These are phyloP conservation scores for Drosophila dives DNA, from an alignment of 2,888 invertebrate species.

Conservation along the genomic window DNA sequence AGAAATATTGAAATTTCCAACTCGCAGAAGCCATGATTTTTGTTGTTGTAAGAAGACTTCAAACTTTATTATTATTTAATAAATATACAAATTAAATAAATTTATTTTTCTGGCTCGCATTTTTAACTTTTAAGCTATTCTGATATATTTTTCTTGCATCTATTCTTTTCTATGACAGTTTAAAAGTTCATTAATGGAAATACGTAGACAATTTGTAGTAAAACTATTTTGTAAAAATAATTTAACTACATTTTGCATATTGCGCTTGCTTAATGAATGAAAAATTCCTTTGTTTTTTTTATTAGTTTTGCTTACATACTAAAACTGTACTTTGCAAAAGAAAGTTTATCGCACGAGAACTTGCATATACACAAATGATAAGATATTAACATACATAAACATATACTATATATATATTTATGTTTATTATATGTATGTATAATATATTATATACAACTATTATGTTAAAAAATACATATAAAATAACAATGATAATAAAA, in stretches of 20 bases:
- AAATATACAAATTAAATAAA: slow-evolving; percentile 23
- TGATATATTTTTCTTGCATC: slow-evolving; percentile 3
- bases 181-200: slow-evolving; percentile 10
- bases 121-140: slow-evolving; percentile 35
- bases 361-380: slow-evolving; percentile 42
- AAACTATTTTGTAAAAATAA: slow-evolving; percentile 23
- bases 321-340: slow-evolving; percentile 45
- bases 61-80: slow-evolving; percentile 41
- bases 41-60: slow-evolving; percentile 36
- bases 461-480: slow-evolving; percentile 66
- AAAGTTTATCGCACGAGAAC: slow-evolving; percentile 30
- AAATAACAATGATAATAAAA: slow-evolving; percentile 35
- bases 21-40: slow-evolving; percentile 19
- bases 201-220: slow-evolving; percentile 9
- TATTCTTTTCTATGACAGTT: slow-evolving; percentile 44
- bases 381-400: slow-evolving; percentile 52
- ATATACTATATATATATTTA: slow-evolving; percentile 37
- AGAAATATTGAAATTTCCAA: slow-evolving; percentile 31
- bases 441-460: slow-evolving; percentile 64
- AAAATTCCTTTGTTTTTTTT: slow-evolving; percentile 30
- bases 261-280: slow-evolving; percentile 13
- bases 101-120: slow-evolving; percentile 46
- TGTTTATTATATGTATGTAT: slow-evolving; percentile 38
- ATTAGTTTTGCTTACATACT: slow-evolving; percentile 2
- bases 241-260: slow-evolving; percentile 20